Conservation (phyloP, 2,888 invertebrate genomes). For the Xestia c-nigrum region DNA sequence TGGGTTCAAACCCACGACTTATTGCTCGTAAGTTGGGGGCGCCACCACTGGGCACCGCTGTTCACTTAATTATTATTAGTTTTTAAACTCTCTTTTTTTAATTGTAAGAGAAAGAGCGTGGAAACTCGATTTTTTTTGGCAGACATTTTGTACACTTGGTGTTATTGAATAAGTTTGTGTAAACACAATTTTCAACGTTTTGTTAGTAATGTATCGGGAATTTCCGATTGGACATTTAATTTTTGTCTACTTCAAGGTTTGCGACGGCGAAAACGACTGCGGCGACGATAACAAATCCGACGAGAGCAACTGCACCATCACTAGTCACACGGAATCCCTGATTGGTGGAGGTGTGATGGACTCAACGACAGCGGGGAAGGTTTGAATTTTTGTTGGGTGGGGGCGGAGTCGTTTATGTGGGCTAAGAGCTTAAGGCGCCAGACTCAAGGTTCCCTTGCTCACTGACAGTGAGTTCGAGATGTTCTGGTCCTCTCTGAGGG, state of each 20-base stretch:
- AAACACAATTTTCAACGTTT: not conserved
- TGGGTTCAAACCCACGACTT: no score
- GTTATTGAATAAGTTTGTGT: not conserved
- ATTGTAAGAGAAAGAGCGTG: not conserved
- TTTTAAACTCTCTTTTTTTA: not conserved
- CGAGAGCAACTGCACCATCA: slow-evolving; percentile 92
- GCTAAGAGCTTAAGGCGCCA: slow-evolving; percentile 61
- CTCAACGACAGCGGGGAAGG: slow-evolving; percentile 94
- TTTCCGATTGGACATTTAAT: not conserved
- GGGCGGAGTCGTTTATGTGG: slow-evolving; percentile 83
- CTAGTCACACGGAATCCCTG: slow-evolving; percentile 89
- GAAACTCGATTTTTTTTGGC: not conserved
- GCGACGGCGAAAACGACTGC: slow-evolving; percentile 94
- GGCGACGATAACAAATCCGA: slow-evolving; percentile 91
- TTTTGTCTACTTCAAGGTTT: slow-evolving; percentile 80
- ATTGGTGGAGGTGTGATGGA: slow-evolving; percentile 95
- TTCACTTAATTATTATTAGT: no score
- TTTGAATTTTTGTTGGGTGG: slow-evolving; percentile 93
- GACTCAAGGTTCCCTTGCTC: slow-evolving; percentile 60
- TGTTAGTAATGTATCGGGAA: not conserved
- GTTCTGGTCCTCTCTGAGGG: slow-evolving; percentile 63
- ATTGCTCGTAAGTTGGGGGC: no score
- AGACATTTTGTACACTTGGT: not conserved
- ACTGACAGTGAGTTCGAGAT: slow-evolving; percentile 59
- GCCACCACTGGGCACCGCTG: no score